Conservation (phyloP, 2,888 invertebrate species). For the Sussaba pulchella region DNA sequence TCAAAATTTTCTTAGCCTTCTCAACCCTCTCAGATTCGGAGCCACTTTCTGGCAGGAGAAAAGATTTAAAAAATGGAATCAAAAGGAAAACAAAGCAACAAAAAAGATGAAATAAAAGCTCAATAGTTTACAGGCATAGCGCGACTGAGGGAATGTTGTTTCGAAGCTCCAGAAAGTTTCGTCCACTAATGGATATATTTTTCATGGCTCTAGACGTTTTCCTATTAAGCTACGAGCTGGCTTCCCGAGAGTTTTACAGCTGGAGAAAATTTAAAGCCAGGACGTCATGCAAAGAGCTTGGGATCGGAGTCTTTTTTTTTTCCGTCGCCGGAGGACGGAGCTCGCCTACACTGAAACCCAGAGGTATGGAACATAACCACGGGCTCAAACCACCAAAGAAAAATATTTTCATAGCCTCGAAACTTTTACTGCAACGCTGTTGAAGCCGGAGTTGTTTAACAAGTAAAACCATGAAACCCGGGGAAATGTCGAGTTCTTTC, state of each 20-base stretch:
- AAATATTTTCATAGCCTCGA: conserved; percentile 52
- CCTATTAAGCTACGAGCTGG: conserved; percentile 4
- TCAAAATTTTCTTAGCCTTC: no score
- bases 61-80: no score
- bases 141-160: no score
- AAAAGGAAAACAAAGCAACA: no score
- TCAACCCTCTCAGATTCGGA: no score
- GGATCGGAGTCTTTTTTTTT: conserved; percentile 15
- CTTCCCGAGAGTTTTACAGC: conserved; percentile 17
- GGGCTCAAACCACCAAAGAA: conserved; percentile 34
- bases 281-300: not conserved
- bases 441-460: conserved; percentile 9
- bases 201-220: conserved; percentile 8
- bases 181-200: not conserved
- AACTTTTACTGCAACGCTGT: conserved; percentile 46
- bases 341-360: not conserved
- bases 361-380: not conserved
- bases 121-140: no score
- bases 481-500: conserved; percentile 4
- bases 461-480: conserved; percentile 9
- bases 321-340: not conserved
- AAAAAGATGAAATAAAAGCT: no score
- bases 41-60: no score
- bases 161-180: no score
- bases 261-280: not conserved